Percentiles rank a stretch among this genome's conserved stretches.
Evolutionary conservation across 2,113 vertebrate species (phyloP).

Genomic region (Parotia lawesii): DNA sequence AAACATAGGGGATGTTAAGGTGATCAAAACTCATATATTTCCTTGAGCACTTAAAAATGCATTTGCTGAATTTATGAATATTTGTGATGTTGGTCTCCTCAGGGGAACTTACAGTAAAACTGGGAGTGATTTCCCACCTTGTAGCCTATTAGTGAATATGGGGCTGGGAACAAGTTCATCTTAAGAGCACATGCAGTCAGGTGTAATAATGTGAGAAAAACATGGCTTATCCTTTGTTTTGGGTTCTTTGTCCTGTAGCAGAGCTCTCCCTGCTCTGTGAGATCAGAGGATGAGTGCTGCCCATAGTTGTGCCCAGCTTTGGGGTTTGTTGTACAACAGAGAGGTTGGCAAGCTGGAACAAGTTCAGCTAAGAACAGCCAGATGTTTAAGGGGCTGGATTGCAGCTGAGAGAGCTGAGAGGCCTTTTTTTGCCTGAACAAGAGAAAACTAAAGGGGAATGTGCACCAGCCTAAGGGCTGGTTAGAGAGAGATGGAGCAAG

Average conservation of each 20-base stretch:
- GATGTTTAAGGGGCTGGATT: neutral
- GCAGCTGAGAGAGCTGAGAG: neutral
- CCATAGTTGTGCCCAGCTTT: neutral
- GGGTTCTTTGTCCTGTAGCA: neutral
- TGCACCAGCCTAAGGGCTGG: neutral
- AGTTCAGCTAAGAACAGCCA: neutral
- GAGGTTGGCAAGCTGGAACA: neutral
- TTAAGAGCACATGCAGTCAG: neutral
- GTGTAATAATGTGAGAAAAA: neutral
- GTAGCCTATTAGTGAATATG: neutral
- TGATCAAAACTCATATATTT: neutral
- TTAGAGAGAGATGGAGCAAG: neutral
- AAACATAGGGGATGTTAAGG: neutral
- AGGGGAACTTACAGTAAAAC: neutral
- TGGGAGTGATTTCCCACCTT: neutral
- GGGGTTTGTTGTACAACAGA: neutral
- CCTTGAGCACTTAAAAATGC: neutral
- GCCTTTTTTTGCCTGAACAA: neutral
- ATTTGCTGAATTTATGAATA: neutral
- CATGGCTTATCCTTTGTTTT: neutral
- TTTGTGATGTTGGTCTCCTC: neutral
- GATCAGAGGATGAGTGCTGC: neutral
- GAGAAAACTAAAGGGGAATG: neutral
- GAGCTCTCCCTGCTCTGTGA: neutral
- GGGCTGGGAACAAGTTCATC: neutral